A percentile compares a stretch with the other conserved stretches of the same genome.
Conservation (phyloP, 2,797 vertebrate genomes). For the Acanthopagrus latus region DNA sequence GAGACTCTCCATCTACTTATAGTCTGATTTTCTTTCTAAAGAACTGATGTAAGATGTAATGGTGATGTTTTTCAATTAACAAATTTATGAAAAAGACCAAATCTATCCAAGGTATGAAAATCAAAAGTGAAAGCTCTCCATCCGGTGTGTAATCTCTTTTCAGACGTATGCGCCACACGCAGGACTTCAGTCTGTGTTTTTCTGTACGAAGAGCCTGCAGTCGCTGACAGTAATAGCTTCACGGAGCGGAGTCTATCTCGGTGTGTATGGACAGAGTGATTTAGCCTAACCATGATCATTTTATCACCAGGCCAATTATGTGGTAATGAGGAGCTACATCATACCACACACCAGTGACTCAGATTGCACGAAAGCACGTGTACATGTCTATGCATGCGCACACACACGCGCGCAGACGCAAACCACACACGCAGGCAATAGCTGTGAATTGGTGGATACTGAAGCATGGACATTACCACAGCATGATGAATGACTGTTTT, state of each 20-base stretch:
- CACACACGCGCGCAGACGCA: slow-evolving; percentile 15
- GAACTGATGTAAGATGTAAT: slow-evolving; percentile 30
- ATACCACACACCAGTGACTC: slow-evolving; percentile 57
- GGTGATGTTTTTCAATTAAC: slow-evolving; percentile 41
- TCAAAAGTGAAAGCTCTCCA: slow-evolving; percentile 43
- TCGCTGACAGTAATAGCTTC: slow-evolving; percentile 47
- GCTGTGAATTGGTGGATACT: slow-evolving; percentile 67
- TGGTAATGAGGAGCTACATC: slow-evolving; percentile 81
- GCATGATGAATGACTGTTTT: slow-evolving; percentile 83
- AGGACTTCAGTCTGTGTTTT: slow-evolving; percentile 46
- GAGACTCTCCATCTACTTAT: slow-evolving; percentile 1
- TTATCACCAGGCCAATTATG: slow-evolving; percentile 78
- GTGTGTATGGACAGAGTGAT: slow-evolving; percentile 60
- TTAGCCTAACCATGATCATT: slow-evolving; percentile 70
- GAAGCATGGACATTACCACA: slow-evolving; percentile 76
- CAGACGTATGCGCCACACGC: slow-evolving; percentile 14
- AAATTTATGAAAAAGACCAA: slow-evolving; percentile 11
- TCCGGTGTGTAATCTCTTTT: slow-evolving; percentile 26
- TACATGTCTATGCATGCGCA: slow-evolving; percentile 15
- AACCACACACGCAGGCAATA: slow-evolving; percentile 19
- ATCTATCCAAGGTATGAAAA: slow-evolving; percentile 27
- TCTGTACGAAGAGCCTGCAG: slow-evolving; percentile 35
- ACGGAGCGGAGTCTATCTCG: slow-evolving; percentile 45
- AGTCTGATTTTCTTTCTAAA: slow-evolving; percentile 9
- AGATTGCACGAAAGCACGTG: slow-evolving; percentile 38